These are phyloP conservation scores for Apodemus agrarius DNA, from an alignment of 2,797 vertebrate species.

Conservation along the genomic window DNA sequence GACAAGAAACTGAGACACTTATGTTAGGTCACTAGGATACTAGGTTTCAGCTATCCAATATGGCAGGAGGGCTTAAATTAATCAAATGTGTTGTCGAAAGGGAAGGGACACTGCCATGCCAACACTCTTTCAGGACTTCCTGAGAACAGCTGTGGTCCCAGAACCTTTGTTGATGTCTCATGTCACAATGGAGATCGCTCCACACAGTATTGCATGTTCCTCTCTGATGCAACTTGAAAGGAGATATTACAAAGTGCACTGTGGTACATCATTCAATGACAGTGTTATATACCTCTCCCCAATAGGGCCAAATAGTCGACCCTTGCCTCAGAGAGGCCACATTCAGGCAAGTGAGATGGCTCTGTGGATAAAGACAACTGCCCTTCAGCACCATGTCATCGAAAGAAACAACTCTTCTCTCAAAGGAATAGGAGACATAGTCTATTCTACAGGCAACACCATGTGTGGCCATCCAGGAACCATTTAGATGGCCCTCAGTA, in stretches of 20 bases:
- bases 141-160: not conserved
- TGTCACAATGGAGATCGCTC: not conserved
- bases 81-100: not conserved
- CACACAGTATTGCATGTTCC: not conserved
- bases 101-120: not conserved
- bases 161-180: not conserved
- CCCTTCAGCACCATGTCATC: not conserved
- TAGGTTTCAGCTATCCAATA: not conserved
- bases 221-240: not conserved
- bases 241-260: slow-evolving; percentile 2
- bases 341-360: not conserved
- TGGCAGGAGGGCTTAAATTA: not conserved
- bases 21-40: too few relatives aligned
- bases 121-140: not conserved
- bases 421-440: not conserved
- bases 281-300: not conserved
- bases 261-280: not conserved
- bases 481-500: not conserved
- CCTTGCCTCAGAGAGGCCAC: not conserved
- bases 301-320: not conserved
- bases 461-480: not conserved
- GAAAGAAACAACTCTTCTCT: not conserved
- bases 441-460: not conserved
- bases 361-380: not conserved
- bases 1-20: not conserved